A percentile compares a stretch with the other conserved stretches of the same genome.
These are phyloP conservation scores for Alethe castanea DNA, from an alignment of 2,113 vertebrate species.

Conservation along the genomic window DNA sequence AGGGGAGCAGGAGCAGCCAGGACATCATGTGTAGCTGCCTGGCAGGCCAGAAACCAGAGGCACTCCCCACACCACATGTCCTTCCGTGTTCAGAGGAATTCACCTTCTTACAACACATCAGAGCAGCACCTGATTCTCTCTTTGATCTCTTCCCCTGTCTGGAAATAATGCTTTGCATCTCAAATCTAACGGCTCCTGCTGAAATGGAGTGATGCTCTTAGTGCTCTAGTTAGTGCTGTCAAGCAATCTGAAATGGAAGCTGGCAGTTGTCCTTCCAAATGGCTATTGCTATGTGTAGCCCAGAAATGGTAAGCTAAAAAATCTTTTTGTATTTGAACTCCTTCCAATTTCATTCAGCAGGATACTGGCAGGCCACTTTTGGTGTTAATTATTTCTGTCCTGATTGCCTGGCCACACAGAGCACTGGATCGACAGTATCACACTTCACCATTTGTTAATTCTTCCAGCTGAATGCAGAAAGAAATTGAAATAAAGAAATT, in stretches of 20 bases:
- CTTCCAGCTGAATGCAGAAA: conserved; percentile 64
- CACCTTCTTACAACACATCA: neutral
- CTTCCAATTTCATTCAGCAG: conserved; percentile 77
- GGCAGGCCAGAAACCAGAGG: neutral
- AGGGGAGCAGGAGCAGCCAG: neutral
- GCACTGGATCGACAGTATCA: conserved; percentile 64
- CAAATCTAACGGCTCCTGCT: neutral
- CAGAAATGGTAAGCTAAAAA: conserved; percentile 75
- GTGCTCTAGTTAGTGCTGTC: conserved; percentile 67
- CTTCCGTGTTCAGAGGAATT: neutral
- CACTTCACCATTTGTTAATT: conserved; percentile 69
- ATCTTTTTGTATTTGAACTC: conserved; percentile 77
- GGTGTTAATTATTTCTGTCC: conserved; percentile 76
- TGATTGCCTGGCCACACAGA: conserved; percentile 76
- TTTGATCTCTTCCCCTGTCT: neutral
- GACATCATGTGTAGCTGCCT: rapidly evolving
- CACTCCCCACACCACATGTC: neutral
- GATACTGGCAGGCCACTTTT: conserved; percentile 77
- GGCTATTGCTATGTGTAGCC: conserved; percentile 67
- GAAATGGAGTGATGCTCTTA: conserved; percentile 51
- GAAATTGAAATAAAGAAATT: conserved; percentile 60
- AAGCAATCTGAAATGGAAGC: conserved; percentile 69
- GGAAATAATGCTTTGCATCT: neutral
- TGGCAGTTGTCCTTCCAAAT: conserved; percentile 77
- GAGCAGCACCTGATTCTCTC: neutral